Evolutionary conservation across 2,113 vertebrate genomes (phyloP).

Genomic region (Corythornis cristatus): DNA sequence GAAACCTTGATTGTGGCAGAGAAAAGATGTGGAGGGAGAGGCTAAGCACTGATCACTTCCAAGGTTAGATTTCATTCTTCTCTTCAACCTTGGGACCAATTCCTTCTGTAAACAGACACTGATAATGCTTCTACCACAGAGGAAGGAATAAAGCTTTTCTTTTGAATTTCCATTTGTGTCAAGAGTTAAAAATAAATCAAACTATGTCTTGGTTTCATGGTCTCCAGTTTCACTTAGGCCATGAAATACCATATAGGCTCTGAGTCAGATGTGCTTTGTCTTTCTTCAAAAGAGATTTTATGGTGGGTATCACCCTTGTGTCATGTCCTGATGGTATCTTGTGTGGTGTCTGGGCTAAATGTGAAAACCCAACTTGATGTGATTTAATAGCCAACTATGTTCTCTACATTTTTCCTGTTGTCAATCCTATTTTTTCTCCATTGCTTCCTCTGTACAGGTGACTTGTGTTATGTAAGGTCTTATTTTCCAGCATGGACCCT

Average conservation of each 20-base stretch:
- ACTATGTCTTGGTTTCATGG: background rate
- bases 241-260: background rate
- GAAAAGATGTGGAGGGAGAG: background rate
- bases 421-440: background rate
- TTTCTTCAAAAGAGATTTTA: background rate
- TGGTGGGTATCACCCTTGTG: background rate
- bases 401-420: background rate
- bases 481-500: background rate
- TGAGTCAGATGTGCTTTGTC: background rate
- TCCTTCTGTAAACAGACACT: background rate
- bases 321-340: background rate
- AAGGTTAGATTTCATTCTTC: background rate
- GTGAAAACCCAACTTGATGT: background rate
- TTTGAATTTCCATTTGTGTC: background rate
- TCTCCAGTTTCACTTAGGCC: background rate
- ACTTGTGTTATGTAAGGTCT: background rate
- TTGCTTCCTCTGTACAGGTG: background rate
- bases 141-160: background rate
- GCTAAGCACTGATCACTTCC: background rate
- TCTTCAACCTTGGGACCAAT: background rate
- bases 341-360: background rate
- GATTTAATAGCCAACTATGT: background rate
- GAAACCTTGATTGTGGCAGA: background rate
- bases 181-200: background rate
- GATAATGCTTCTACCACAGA: background rate